Evolutionary conservation across 1,140 invertebrate species (phyloP).

Genomic region (Zaprionus nigranus): DNA sequence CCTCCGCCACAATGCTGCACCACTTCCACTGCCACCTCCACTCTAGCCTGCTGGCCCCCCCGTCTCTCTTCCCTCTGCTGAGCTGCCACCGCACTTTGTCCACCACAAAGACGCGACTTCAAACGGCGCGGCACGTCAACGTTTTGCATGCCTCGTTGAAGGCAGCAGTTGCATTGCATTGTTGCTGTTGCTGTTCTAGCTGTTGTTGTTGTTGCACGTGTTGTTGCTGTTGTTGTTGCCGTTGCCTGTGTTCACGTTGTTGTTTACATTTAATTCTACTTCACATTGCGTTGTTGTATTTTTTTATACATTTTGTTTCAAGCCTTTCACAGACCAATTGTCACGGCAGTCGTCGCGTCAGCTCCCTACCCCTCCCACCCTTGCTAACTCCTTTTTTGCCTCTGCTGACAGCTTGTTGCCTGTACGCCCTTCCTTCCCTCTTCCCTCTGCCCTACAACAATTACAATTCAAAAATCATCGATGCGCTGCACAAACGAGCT

Average conservation of each 20-base stretch:
- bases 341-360: slow-evolving; percentile 69
- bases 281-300: slow-evolving; percentile 39
- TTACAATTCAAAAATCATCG: slow-evolving; percentile 84
- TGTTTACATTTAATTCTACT: slow-evolving; percentile 62
- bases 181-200: slow-evolving; percentile 33
- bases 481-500: slow-evolving; percentile 66
- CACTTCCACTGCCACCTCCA: no score
- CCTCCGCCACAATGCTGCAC: slow-evolving; percentile 1
- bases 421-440: neutral
- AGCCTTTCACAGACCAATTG: slow-evolving; percentile 82
- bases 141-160: slow-evolving; percentile 82
- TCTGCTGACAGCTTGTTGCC: slow-evolving; percentile 1
- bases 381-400: neutral
- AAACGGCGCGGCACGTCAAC: slow-evolving; percentile 75
- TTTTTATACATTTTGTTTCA: slow-evolving; percentile 71
- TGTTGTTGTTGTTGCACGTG: slow-evolving; percentile 16
- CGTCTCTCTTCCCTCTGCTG: neutral
- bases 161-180: slow-evolving; percentile 63
- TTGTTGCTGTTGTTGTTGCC: slow-evolving; percentile 37
- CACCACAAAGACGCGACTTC: slow-evolving; percentile 77
- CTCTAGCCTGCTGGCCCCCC: neutral
- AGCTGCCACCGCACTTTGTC: slow-evolving; percentile 37
- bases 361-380: neutral
- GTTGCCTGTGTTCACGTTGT: slow-evolving; percentile 46
- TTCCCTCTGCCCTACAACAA: slow-evolving; percentile 64